phyloP scores from a whole-genome alignment of 1,140 invertebrate species.

The Homalodisca vitripennis region DNA sequence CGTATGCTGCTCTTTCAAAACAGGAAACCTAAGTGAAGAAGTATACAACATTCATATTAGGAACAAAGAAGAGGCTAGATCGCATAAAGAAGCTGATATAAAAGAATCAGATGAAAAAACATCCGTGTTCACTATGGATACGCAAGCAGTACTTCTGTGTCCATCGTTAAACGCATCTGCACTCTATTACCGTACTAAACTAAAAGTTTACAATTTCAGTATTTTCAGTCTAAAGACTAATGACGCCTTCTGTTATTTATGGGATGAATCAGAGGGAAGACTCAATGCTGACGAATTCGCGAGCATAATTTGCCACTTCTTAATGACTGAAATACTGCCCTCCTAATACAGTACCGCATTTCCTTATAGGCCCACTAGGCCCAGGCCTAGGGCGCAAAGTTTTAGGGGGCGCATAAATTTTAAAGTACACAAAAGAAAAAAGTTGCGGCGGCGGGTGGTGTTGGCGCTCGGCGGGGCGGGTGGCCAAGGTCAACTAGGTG shows the following conservation, averaged over 20 bases:
- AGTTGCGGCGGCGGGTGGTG: no score
- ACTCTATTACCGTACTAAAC: conserved; percentile 46
- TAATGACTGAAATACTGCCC: conserved; percentile 27
- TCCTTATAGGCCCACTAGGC: no score
- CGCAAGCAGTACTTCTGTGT: conserved; percentile 42
- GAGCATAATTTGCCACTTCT: conserved; percentile 34
- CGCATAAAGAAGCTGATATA: conserved; percentile 41
- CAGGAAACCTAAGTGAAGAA: no score
- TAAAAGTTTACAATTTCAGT: conserved; percentile 46
- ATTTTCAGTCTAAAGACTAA: conserved; percentile 43
- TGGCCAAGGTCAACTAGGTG: no score
- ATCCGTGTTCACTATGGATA: conserved; percentile 40
- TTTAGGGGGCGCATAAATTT: no score
- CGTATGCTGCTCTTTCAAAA: no score
- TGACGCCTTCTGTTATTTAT: conserved; percentile 43
- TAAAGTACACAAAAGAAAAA: no score
- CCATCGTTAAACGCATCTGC: conserved; percentile 44
- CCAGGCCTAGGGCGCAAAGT: no score
- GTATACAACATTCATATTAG: no score
- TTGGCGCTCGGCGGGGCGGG: no score
- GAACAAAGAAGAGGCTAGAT: conserved; percentile 37
- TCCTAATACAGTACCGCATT: no score
- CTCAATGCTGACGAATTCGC: conserved; percentile 43
- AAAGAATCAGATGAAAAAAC: conserved; percentile 16
- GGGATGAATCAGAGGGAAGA: conserved; percentile 43